Base-by-base conservation (phyloP, 2,797 vertebrate species). In the Crocidura indochinensis region DNA sequence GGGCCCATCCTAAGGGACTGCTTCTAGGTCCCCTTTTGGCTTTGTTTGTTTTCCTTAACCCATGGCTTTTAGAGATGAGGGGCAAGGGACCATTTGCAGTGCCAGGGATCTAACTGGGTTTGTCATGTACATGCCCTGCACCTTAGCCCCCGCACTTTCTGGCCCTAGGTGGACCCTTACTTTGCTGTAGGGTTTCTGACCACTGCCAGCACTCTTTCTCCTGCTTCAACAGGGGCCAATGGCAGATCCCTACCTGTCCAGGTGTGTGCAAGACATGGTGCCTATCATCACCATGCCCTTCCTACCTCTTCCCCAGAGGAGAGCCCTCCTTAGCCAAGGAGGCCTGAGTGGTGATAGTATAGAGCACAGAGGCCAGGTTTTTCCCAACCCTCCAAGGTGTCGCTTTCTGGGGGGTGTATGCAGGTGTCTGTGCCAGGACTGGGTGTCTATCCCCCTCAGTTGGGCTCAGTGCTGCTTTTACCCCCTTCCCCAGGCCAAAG, bases 401-500 rank as follows among this genome's bases (percentile, higher is more conserved):
- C 17, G 10, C 6, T 0, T 17, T 26, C 20, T 47, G 0, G 56
- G 11, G 1, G 4, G 17, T 4, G 3, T 9, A 31, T 29, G 0
- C 26, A 7, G 22, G 17, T 49, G 69, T 87, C 29, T 72, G 10
- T 56, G 10, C 22, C 49, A 2, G 4, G 51, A 20, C 19, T 27
- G 6, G 3, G 2, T 64, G 6, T 51, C 62, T 27, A 17, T 76
- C 56, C 67, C 29, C 27, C 47, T 80, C 20, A 1, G 31, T 2
- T 8, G 3, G 10, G 31, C 53, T 60, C 65, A 68, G 44, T 20
- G 81, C 62, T 0, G 11, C n/a, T 49, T 44, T 88, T 29, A 8
- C 9, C 26, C 78, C 82, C 53, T 31, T 95, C 92, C 90, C 53
- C 79, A 99, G 99, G 98, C 99, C 94, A 99, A 99, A 97, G 99